Evolutionary conservation across 2,113 vertebrate species (phyloP), one percentile per base, ranked within the genome.

Genomic region (Puma concolor): DNA sequence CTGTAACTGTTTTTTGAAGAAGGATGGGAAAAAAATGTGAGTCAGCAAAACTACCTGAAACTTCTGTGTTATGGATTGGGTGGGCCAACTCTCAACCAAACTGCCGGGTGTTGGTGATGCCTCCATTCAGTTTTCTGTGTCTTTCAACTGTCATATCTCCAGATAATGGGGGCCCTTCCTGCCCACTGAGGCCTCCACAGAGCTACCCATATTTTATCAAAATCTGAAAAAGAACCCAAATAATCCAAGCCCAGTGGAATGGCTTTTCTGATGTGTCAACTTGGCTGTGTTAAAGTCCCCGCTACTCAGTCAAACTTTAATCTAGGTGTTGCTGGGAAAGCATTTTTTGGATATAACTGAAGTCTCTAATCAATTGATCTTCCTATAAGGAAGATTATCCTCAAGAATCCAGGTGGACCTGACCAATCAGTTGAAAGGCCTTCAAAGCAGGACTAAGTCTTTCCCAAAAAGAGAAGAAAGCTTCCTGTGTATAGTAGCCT

Each of bases 41-140:
- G 38, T 81, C 57, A 63, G 90, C 33, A 87, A 71, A 69, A 52
- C 16, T 76, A 79, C 27, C 50, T 84, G 54, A 95, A 80, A 79
- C 29, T 41, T 95, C 82, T 79, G 19, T 13, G 7, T 33, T 60
- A 27, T 5, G 14, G 5, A 7, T 50, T 16, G n/a, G 13, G 13
- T 50, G 17, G 60, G 14, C 38, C 63, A 36, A 15, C 27, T 69
- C 7, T 79, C 23, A 69, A n/a, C 21, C n/a, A 67, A 77, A 19
- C 13, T 19, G 21, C 21, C 11, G 19, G 41, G 52, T 2, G 1
- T 33, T 17, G 1, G 10, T 15, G 1, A 19, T 15, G 16, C 1
- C 54, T 33, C 13, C 12, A 14, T 19, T 76, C 38, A 31, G 1
- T 50, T 7, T 83, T 23, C 44, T 72, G 5, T 33, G 0, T 52